These are phyloP conservation scores for Phyto melanocephala DNA, from an alignment of 2,888 invertebrate genomes.

Conservation along the genomic window DNA sequence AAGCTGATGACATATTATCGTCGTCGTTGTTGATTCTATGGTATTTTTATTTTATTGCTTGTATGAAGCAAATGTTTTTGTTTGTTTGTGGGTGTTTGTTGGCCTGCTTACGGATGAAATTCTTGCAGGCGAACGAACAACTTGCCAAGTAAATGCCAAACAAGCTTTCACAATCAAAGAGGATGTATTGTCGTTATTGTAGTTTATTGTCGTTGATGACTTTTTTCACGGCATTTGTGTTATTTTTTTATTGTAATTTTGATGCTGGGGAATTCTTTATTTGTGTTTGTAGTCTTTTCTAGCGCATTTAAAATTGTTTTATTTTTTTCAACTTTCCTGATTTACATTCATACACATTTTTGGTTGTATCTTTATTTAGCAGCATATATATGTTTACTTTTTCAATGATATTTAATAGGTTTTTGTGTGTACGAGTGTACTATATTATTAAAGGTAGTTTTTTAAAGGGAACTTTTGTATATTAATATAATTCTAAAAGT, in stretches of 20 bases:
- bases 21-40: neutral
- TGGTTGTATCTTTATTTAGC: too few relatives aligned
- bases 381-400: too few relatives aligned
- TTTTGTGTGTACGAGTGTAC: too few relatives aligned
- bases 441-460: too few relatives aligned
- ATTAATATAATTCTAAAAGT: too few relatives aligned
- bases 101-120: neutral
- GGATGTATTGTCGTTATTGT: constrained; percentile 15
- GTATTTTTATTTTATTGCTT: neutral
- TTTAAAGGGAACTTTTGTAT: too few relatives aligned
- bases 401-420: too few relatives aligned
- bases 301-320: too few relatives aligned
- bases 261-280: neutral
- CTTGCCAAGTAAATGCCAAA: constrained; percentile 18
- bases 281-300: neutral
- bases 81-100: neutral
- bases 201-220: constrained; percentile 8
- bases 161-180: constrained; percentile 1
- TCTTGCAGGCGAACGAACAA: neutral
- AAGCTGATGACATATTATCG: neutral
- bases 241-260: neutral
- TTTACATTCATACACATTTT: too few relatives aligned
- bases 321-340: too few relatives aligned
- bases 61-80: too few relatives aligned
- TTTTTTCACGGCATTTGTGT: neutral